These are phyloP conservation scores for Coptodon bakossiorum DNA, from an alignment of 2,113 vertebrate genomes.

Conservation along the genomic window DNA sequence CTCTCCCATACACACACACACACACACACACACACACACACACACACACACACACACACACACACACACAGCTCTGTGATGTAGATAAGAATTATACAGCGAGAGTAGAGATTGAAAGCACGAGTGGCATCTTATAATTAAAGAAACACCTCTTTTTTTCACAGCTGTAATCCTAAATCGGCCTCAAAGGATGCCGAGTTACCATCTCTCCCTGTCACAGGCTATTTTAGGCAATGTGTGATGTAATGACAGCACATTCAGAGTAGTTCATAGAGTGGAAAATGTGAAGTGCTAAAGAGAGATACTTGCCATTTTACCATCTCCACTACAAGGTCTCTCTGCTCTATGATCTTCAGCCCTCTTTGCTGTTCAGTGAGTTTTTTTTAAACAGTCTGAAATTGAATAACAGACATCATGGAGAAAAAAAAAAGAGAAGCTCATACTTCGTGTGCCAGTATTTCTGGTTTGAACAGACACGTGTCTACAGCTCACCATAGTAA, in stretches of 20 bases:
- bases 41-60: not conserved
- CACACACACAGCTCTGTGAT: not conserved
- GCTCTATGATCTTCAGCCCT: slow-evolving; percentile 9
- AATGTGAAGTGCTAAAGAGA: slow-evolving; percentile 19
- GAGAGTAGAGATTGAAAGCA: not conserved
- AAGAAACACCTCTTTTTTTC: not conserved
- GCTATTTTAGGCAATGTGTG: not conserved
- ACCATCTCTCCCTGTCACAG: not conserved
- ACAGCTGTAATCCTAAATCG: not conserved
- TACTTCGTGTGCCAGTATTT: slow-evolving; percentile 5
- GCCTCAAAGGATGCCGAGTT: not conserved
- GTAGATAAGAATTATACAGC: not conserved
- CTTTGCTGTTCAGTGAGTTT: not conserved
- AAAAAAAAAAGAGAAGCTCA: not conserved
- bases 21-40: no score
- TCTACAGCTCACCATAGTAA: slow-evolving; percentile 33
- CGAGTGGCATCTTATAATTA: not conserved
- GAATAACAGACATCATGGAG: not conserved
- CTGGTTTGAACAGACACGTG: slow-evolving; percentile 34
- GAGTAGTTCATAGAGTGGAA: slow-evolving; percentile 6
- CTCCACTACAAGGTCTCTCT: slow-evolving; percentile 15
- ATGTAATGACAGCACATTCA: slow-evolving; percentile 6
- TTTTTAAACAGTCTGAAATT: slow-evolving; percentile 12
- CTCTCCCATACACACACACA: no score
- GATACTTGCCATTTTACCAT: slow-evolving; percentile 60